Conservation (phyloP, 2,888 invertebrate genomes). For the Andrena flavipes region DNA sequence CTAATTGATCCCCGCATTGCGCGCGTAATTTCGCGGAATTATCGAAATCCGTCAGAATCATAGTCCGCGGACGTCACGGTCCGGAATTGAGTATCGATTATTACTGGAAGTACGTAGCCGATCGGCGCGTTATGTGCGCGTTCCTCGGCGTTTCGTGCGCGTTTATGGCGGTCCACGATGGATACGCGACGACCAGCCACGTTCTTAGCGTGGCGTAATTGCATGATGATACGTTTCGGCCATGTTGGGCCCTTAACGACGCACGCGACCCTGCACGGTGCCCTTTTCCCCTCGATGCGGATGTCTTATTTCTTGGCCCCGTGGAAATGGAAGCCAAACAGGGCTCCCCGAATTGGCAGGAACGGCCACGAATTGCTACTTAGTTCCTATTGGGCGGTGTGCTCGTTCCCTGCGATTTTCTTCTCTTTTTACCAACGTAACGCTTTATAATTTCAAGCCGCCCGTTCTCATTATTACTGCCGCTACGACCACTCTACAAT, state of each 20-base stretch:
- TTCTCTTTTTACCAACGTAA: not conserved
- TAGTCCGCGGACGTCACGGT: constrained; percentile 21
- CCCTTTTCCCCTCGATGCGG: constrained; percentile 17
- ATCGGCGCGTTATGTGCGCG: constrained; percentile 6
- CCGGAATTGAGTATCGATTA: constrained; percentile 38
- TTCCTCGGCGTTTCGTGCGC: constrained; percentile 13
- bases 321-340: constrained; percentile 45
- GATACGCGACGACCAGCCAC: constrained; percentile 53
- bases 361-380: constrained; percentile 45
- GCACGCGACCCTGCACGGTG: constrained; percentile 66
- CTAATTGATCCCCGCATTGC: constrained; percentile 2
- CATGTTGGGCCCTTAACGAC: constrained; percentile 67
- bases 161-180: constrained; percentile 30
- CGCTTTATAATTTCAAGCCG: constrained; percentile 49
- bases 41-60: constrained; percentile 20
- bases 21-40: constrained; percentile 21
- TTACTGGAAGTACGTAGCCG: constrained; percentile 19
- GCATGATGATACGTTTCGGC: constrained; percentile 73
- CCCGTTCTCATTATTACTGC: constrained; percentile 32
- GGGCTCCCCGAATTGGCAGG: constrained; percentile 45
- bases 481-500: not conserved
- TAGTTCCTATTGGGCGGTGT: constrained; percentile 42
- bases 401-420: constrained; percentile 4
- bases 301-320: constrained; percentile 56
- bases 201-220: constrained; percentile 71